Base-by-base conservation (phyloP, 2,797 vertebrate species). In the Uromys caudimaculatus region DNA sequence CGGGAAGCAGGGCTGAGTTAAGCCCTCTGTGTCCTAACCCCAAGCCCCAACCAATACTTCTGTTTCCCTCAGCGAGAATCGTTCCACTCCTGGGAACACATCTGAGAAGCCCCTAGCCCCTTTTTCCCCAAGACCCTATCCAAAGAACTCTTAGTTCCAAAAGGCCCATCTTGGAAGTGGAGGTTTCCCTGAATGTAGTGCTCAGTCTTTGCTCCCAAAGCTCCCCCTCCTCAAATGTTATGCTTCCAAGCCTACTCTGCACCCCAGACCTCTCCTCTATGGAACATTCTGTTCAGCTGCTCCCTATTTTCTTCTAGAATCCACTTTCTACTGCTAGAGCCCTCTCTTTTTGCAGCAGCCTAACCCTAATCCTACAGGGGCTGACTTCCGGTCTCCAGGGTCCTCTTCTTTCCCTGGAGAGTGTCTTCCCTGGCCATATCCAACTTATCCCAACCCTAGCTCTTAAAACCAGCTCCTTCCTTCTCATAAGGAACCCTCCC, bases 71-170 rank as follows among this genome's bases (percentile, higher is more conserved):
- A 73, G 52, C 35, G 16, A 62, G 24, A 79, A 78, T 76, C 38
- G 1, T 79, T 38, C 84, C 54, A 41, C 6, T 7, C 44, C 64
- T 41, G 71, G 50, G 64, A 84, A 47, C 64, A 35, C 24, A 76
- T 50, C 23, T 64, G 23, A 82, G 58, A 90, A 84, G 62, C 12
- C 29, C 12, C n/a, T 54, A 44, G n/a, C 4, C 24, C 88, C 83
- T 50, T 41, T 75, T 62, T 52, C 71, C 71, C 35, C 54, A 35
- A 52, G 16, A 69, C 41, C 12, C 58, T 5, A 84, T 14, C 78
- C 38, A 77, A 83, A 93, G 29, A 88, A 84, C 32, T 24, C 78
- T 69, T 29, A 35, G 12, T 44, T 93, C 41, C 90, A 82, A 95
- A 90, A 27, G 38, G 3, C 50, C 78, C 17, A 82, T 12, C 60